A percentile compares a stretch with the other conserved stretches of the same genome.
Evolutionary conservation across 2,888 invertebrate species (phyloP).

Genomic region (Mamestra brassicae): DNA sequence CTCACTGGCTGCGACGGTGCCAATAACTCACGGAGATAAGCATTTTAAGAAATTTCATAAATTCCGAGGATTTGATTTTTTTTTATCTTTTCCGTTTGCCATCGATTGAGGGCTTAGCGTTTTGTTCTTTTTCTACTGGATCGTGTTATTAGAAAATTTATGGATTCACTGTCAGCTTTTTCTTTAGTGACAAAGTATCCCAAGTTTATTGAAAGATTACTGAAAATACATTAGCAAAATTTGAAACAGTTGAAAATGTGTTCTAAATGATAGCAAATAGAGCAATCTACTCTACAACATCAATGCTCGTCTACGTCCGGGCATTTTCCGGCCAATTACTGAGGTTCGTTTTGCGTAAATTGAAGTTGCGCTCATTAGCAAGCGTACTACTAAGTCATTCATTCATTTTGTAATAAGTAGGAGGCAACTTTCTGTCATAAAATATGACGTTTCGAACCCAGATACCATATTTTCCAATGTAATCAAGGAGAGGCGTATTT

Average conservation of each 20-base stretch:
- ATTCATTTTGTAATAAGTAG: constrained; percentile 21
- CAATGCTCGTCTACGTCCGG: constrained; percentile 5
- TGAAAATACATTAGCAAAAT: constrained; percentile 24
- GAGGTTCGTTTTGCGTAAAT: constrained; percentile 21
- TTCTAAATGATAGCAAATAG: constrained; percentile 14
- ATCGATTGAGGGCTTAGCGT: constrained; percentile 46
- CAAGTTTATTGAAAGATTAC: not conserved
- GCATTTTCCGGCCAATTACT: constrained; percentile 34
- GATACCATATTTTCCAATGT: constrained; percentile 17
- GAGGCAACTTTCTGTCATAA: constrained; percentile 12
- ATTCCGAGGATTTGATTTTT: constrained; percentile 43
- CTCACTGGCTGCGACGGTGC: constrained; percentile 60
- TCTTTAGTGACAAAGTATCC: not conserved
- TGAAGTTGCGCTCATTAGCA: constrained; percentile 32
- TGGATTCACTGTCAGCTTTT: constrained; percentile 6
- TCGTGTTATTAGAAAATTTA: constrained; percentile 45
- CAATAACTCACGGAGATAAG: constrained; percentile 67
- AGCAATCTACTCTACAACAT: constrained; percentile 24
- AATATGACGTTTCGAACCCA: constrained; percentile 4
- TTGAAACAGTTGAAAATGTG: constrained; percentile 19
- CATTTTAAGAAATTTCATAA: constrained; percentile 64
- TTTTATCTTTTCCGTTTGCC: constrained; percentile 49
- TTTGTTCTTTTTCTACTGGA: constrained; percentile 32
- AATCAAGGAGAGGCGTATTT: constrained; percentile 36
- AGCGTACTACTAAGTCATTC: constrained; percentile 3